Base-by-base conservation (phyloP, 92 coral and sea anemone genomes). In the Umimayanthus kanabou region DNA sequence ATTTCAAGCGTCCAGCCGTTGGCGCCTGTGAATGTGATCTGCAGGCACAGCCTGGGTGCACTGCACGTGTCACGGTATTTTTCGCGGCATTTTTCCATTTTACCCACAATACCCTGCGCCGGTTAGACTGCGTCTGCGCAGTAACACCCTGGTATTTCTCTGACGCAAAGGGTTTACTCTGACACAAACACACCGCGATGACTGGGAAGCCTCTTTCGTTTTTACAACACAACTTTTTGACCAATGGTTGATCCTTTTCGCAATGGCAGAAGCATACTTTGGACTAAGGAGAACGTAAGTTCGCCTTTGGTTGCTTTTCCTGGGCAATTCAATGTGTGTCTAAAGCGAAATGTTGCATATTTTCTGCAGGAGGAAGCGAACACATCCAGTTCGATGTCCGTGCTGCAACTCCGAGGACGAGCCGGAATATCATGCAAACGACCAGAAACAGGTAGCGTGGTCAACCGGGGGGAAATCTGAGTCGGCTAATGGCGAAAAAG, bases 121-220 rank as follows among this genome's bases (percentile, higher is more conserved):
- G 11, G 67, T 11, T 74, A 72, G 80, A 78, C 85, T 89, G 72
- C 92, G 91, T 85, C 37, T 33, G 92, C 84, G 88, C 85, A 71
- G 89, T 82, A 81, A 85, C 88, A 94, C 95, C 94, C 89, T 92
- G 91, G 96, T 91, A 91, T 90, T 95, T 93, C 96, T 91, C 96
- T 95, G 98, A 95, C 98, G 98, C 96, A 95, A 95, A 95, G 98
- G 98, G 98, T 95, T 95, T 95, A 95, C 98, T 93, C 98, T 95
- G 98, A 95, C 92, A 93, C 96, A 95, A 95, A 95, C 98, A 93
- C 92, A 92, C 84, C 23, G 82, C 82, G 13, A 87, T 77, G 95
- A 91, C 93, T 89, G 95, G 77, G 88, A 79, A 87, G 87, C 88
- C 93, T 57, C 91, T 93, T 94, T 92, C 96, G 91, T 79, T 95